These are phyloP conservation scores for Celastrina argiolus DNA, from an alignment of 2,888 invertebrate species.

Conservation along the genomic window DNA sequence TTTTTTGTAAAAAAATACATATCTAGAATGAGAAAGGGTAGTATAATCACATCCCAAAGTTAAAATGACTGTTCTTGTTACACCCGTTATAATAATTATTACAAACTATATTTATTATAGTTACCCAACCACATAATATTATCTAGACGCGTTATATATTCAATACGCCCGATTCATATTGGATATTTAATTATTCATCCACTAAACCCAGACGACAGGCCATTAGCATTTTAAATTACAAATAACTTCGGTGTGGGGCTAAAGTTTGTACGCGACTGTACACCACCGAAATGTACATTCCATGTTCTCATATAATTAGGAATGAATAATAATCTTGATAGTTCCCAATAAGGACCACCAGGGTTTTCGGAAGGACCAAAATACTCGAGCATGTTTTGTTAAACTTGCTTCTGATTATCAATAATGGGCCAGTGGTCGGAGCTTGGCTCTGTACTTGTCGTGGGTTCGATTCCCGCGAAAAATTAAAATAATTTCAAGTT, in stretches of 20 bases:
- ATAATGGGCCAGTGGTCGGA: too few species aligned
- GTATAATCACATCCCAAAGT: too few species aligned
- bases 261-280: conserved; percentile 3
- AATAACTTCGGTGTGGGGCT: conserved; percentile 10
- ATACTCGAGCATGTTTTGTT: too few species aligned
- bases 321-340: background rate
- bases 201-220: conserved; percentile 55
- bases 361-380: background rate
- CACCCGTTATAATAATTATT: too few species aligned
- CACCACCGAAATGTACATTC: conserved; percentile 12
- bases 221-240: conserved; percentile 72
- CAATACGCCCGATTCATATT: conserved; percentile 51
- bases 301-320: conserved; percentile 3
- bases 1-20: too few species aligned
- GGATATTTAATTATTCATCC: conserved; percentile 63
- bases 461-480: too few species aligned
- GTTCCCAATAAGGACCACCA: background rate
- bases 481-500: too few species aligned
- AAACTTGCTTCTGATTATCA: too few species aligned
- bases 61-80: too few species aligned
- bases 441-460: too few species aligned
- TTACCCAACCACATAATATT: background rate
- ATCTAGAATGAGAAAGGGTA: too few species aligned
- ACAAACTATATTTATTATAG: too few species aligned
- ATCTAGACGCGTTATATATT: conserved; percentile 28